Base-by-base conservation (phyloP, 2,113 vertebrate species). In the Scortum barcoo region DNA sequence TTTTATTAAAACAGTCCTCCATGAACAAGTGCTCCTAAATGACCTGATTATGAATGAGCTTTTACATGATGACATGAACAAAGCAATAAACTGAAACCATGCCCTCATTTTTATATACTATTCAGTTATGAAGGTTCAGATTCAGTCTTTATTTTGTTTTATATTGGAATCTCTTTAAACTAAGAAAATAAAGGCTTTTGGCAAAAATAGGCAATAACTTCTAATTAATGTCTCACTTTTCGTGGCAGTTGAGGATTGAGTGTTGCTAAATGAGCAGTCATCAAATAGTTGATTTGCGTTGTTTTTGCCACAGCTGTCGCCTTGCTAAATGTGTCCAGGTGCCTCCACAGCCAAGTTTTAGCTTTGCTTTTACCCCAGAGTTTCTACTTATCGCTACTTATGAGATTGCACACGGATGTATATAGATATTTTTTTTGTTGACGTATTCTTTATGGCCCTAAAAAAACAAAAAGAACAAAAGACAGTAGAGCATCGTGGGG, bases 361-460 rank as follows among this genome's bases (percentile, higher is more conserved):
- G 56, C 71, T 84, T 85, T 56, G 65, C 63, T 85, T 58, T 62
- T 30, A 26, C 62, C 66, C 76, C 54, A 22, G 26, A 48, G 54
- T 78, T 86, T 81, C 72, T 67, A 66, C 76, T 72, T 28, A 36
- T 54, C 84, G 63, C 19, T 61, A 30, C 72, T 67, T 50, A 20
- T 68, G 83, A 81, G 61, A 44, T 87, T 90, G 86, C 87, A 84
- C 84, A 86, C 3, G 3, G 81, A 86, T 93, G 86, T 91, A 89
- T 76, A 86, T 78, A 85, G 62, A 87, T 86, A 80, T 76, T 68
- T 71, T 71, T 72, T 72, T 70, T 46, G 83, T 80, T 86, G 83
- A 85, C 88, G 86, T 72, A 67, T 67, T 86, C 63, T 74, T 63
- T 38, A 75, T 66, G 51, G 57, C 76, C 84, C 81, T 48, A 12